Conservation (phyloP, 2,113 vertebrate genomes). For the Martes martes region DNA sequence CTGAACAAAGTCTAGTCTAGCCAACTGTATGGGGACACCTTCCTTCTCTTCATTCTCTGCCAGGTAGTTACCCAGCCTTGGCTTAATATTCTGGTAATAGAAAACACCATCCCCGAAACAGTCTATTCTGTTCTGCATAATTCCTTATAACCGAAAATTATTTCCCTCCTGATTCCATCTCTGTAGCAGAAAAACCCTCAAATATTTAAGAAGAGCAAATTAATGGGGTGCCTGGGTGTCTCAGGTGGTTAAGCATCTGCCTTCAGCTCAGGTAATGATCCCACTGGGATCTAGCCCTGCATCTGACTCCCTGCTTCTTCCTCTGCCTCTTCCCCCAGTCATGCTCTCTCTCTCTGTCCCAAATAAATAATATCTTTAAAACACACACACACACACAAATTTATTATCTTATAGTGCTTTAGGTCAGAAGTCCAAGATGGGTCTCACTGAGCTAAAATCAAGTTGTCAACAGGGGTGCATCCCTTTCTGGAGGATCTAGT, state of each 20-base stretch:
- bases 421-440: background rate
- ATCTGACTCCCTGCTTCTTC: background rate
- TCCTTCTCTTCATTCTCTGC: background rate
- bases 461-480: background rate
- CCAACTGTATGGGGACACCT: background rate
- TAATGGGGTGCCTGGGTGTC: background rate
- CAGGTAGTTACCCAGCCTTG: background rate
- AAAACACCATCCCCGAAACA: background rate
- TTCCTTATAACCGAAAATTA: background rate
- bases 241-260: background rate
- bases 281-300: background rate
- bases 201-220: background rate
- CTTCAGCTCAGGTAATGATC: background rate
- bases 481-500: background rate
- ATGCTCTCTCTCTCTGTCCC: background rate
- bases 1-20: background rate
- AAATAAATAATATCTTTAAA: background rate
- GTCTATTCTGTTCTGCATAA: background rate
- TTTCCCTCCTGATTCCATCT: background rate
- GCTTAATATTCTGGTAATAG: background rate
- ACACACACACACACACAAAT: background rate
- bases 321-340: background rate
- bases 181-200: background rate
- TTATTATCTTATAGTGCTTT: background rate
- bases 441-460: background rate